Percentiles rank a stretch among this genome's conserved stretches.
These are phyloP conservation scores for Lasioglossum baleicum DNA, from an alignment of 1,140 invertebrate species.

Conservation along the genomic window DNA sequence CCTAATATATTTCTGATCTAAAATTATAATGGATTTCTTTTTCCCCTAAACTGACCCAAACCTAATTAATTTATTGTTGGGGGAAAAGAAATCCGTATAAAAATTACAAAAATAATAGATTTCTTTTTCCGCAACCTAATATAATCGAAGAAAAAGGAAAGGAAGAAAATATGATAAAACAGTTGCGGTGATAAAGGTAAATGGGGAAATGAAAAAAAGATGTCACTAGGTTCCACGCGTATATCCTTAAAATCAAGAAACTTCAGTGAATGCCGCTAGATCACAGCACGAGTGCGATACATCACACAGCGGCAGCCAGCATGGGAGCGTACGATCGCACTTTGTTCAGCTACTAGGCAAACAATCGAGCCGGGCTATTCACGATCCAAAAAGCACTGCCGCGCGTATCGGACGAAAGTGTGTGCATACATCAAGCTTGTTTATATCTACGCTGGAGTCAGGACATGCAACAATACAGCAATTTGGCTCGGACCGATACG, in stretches of 20 bases:
- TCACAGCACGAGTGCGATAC: slow-evolving; percentile 54
- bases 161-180: too few relatives aligned
- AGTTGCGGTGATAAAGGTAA: too few relatives aligned
- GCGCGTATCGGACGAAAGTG: slow-evolving; percentile 20
- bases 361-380: slow-evolving; percentile 42
- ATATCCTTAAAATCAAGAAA: slow-evolving; percentile 15
- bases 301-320: slow-evolving; percentile 43
- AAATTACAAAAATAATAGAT: too few relatives aligned
- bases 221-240: slow-evolving; percentile 4
- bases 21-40: too few relatives aligned
- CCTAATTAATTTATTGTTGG: too few relatives aligned
- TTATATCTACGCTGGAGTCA: slow-evolving; percentile 53
- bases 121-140: too few relatives aligned
- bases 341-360: slow-evolving; percentile 41
- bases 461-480: slow-evolving; percentile 64
- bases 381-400: slow-evolving; percentile 25
- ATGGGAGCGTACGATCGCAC: too few relatives aligned
- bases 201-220: too few relatives aligned
- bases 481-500: slow-evolving; percentile 63
- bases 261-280: slow-evolving; percentile 28
- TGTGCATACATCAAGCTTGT: slow-evolving; percentile 58
- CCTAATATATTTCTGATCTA: too few relatives aligned
- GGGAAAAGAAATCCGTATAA: too few relatives aligned
- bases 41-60: too few relatives aligned
- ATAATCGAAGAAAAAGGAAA: too few relatives aligned